These are phyloP conservation scores for Ceyx melanurus DNA, from an alignment of 2,113 vertebrate genomes.

Conservation along the genomic window DNA sequence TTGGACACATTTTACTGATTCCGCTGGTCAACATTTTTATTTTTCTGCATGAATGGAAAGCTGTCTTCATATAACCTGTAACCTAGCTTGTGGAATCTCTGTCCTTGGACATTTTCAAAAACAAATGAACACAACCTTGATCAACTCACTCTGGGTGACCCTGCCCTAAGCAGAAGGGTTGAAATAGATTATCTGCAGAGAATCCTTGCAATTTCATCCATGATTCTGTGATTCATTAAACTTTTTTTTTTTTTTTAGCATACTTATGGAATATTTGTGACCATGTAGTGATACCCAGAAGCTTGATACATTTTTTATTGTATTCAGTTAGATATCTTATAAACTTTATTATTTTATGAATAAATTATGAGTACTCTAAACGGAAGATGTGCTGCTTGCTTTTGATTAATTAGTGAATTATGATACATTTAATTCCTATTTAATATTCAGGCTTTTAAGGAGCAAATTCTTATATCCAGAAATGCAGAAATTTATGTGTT, in stretches of 20 bases:
- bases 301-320: neutral
- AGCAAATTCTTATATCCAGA: neutral
- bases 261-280: neutral
- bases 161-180: neutral
- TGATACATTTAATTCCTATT: neutral
- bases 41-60: neutral
- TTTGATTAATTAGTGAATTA: neutral
- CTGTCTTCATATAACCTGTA: neutral
- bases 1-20: neutral
- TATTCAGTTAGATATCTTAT: neutral
- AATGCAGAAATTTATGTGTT: neutral
- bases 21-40: neutral
- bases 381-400: neutral
- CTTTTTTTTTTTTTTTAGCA: neutral
- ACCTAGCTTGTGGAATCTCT: neutral
- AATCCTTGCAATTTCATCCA: neutral
- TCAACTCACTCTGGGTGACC: neutral
- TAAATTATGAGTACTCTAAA: neutral
- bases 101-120: neutral
- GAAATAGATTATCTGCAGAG: neutral
- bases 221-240: neutral
- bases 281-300: neutral
- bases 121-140: fast-evolving
- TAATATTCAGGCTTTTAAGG: neutral
- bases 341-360: neutral